Percentiles rank a stretch among this genome's conserved stretches.
phyloP scores from a whole-genome alignment of 92 coral and sea anemone species.

The Zoanthus sansibaricus region DNA sequence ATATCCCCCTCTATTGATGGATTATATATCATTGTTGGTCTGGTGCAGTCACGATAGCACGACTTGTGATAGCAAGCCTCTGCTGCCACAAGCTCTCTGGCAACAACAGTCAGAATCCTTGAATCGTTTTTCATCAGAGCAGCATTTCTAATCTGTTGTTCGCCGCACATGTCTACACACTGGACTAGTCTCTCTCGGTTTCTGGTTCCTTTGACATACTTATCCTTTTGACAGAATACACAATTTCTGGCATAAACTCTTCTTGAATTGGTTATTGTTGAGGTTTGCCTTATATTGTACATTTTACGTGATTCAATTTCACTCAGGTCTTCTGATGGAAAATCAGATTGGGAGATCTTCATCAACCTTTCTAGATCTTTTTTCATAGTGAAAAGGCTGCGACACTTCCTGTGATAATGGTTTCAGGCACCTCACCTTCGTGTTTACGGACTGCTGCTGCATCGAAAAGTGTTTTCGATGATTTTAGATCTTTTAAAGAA shows the following conservation, averaged over 20 bases:
- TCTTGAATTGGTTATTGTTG: no score
- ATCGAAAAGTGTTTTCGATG: neutral
- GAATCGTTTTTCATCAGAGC: constrained; percentile 59
- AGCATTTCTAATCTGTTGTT: constrained; percentile 45
- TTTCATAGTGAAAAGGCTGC: neutral
- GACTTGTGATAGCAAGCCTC: constrained; percentile 76
- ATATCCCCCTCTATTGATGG: no score
- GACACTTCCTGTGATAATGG: neutral
- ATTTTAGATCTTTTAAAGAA: neutral
- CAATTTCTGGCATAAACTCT: neutral
- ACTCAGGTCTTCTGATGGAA: no score
- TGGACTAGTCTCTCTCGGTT: constrained; percentile 53
- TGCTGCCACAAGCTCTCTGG: constrained; percentile 71
- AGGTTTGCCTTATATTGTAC: no score
- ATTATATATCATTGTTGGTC: neutral
- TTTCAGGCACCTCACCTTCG: neutral
- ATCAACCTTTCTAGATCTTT: no score
- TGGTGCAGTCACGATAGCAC: constrained; percentile 69
- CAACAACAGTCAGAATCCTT: constrained; percentile 59
- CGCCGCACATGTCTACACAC: constrained; percentile 45
- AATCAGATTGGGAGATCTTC: no score
- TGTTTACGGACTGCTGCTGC: neutral
- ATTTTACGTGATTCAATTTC: no score
- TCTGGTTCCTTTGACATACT: neutral
- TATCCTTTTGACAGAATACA: constrained; percentile 27